Evolutionary conservation across 2,888 invertebrate genomes (phyloP), one percentile per base, ranked within the genome.

Genomic region (Tachina grossa): DNA sequence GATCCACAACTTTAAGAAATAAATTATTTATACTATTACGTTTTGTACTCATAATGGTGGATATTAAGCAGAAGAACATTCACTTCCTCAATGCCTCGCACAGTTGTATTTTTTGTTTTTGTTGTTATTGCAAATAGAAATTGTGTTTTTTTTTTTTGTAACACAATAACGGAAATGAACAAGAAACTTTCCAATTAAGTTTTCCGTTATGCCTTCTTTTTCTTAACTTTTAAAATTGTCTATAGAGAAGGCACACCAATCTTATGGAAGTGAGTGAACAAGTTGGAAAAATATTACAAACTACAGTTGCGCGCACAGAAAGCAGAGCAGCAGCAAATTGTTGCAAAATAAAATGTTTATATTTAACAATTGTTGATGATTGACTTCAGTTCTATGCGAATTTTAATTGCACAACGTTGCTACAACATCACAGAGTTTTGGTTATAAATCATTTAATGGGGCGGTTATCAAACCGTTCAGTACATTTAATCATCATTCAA

Each of bases 111-210:
- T 49, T 31, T 51, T 82, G 19, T 43, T 69, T 74, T 16, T 82
- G 45, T 45, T 66, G 83, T 22, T 66, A 39, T 79, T 81, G 2
- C 14, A 31, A 61, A 16, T 3, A 16, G 14, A 31, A 53, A 65
- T 76, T 82, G 53, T 69, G 74, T 77, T 59, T 76, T 31, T 65
- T 77, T 77, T 59, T 76, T 31, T 65, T 74, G 77, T n/a, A 75
- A 69, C 66, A 82, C 65, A 81, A 82, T 85, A 69, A 47, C 84
- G 85, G 87, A 87, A 87, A 83, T 87, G 84, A 85, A 78, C 53
- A 80, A 85, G 76, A 85, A 87, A 87, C 72, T 86, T 87, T 86
- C 83, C 85, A 86, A 87, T 85, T 87, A 84, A 86, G 80, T 87
- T 87, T 87, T 87, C 87, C 87, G 81, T 69, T 84, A 76, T 83